These are phyloP conservation scores for Erannis defoliaria DNA, from an alignment of 2,888 invertebrate genomes.

Conservation along the genomic window DNA sequence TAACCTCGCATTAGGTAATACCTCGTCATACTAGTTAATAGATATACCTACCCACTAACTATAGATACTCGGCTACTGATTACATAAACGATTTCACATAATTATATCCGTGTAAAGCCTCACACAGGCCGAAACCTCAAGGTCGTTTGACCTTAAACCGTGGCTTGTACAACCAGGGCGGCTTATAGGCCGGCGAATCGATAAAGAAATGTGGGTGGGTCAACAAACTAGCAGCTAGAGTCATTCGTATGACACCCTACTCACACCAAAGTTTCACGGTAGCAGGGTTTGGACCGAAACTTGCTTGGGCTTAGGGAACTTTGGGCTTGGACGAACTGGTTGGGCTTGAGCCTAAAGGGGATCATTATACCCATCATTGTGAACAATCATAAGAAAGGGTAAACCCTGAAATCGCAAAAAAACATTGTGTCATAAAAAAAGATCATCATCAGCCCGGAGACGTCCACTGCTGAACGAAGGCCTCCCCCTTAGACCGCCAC, in stretches of 20 bases:
- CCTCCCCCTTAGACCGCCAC: no score
- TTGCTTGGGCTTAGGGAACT: no score
- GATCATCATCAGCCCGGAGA: no score
- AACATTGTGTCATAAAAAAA: no score
- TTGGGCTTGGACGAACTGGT: no score
- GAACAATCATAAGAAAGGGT: no score
- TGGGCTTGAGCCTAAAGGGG: no score
- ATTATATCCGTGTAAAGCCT: not conserved
- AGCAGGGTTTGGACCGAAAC: no score
- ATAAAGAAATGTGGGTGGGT: constrained; percentile 39
- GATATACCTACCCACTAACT: not conserved
- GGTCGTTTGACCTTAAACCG: constrained; percentile 9
- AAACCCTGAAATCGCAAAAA: no score
- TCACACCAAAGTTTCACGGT: not conserved
- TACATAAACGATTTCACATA: constrained; percentile 1
- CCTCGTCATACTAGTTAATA: not conserved
- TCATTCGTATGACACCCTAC: not conserved
- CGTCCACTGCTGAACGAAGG: no score
- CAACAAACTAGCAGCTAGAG: constrained; percentile 27
- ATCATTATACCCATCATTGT: no score
- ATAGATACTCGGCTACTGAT: not conserved
- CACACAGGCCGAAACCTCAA: not conserved
- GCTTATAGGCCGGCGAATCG: constrained; percentile 24
- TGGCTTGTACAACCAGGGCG: constrained; percentile 1
- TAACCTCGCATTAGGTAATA: constrained; percentile 1